Percentiles rank a stretch among this genome's conserved stretches.
These are phyloP conservation scores for Ovis canadensis DNA, from an alignment of 2,113 vertebrate species.

Conservation along the genomic window DNA sequence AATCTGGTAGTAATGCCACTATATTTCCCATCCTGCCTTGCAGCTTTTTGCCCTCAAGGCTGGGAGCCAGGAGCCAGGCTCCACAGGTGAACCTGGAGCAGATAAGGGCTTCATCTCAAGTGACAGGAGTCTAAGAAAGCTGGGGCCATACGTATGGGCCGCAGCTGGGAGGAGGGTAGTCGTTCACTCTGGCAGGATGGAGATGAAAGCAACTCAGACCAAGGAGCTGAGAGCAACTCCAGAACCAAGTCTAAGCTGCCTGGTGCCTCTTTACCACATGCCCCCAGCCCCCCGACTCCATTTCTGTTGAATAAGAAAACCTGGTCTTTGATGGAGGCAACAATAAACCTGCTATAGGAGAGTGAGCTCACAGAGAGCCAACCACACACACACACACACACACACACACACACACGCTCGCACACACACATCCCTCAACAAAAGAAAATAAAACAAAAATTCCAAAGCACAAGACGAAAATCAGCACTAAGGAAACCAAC, in stretches of 20 bases:
- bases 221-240: neutral
- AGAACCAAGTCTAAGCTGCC: neutral
- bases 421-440: fast-evolving
- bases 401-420: neutral
- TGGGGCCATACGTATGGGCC: neutral
- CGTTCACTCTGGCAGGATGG: fast-evolving
- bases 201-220: neutral
- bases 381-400: neutral
- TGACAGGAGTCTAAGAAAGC: neutral
- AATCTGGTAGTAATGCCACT: neutral
- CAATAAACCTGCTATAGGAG: neutral
- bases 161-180: no score
- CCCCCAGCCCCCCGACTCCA: neutral
- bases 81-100: neutral
- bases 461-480: neutral
- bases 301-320: neutral
- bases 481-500: neutral
- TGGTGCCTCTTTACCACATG: no score
- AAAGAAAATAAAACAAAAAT: neutral
- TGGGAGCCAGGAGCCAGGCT: no score
- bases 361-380: neutral
- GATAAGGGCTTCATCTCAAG: neutral
- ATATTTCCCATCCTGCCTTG: neutral
- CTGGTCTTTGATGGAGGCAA: neutral
- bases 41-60: no score